phyloP scores from a whole-genome alignment of 2,888 invertebrate genomes.

The Polydesmus complanatus region DNA sequence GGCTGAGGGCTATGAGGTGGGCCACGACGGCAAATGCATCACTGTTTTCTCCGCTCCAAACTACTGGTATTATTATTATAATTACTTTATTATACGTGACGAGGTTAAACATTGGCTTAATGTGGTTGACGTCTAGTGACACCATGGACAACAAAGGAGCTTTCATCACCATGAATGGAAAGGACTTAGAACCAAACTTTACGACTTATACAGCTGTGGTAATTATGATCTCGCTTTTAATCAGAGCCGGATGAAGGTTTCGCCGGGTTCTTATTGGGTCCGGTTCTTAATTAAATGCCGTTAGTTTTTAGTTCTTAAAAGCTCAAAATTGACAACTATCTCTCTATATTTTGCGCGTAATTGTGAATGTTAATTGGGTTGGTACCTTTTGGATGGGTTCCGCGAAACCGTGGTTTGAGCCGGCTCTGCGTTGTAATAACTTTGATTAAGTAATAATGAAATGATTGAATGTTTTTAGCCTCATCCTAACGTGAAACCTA shows the following conservation, averaged over 20 bases:
- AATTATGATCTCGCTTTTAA: conserved; percentile 34
- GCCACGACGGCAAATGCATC: conserved; percentile 89
- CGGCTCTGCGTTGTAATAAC: neutral
- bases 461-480: conserved; percentile 50
- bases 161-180: conserved; percentile 86
- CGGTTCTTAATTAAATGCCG: neutral
- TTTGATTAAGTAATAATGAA: too few species aligned
- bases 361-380: neutral
- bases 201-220: conserved; percentile 90
- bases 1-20: conserved; percentile 85
- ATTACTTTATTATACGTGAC: neutral
- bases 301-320: neutral
- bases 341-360: too few species aligned
- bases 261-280: neutral
- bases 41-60: conserved; percentile 99
- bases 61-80: conserved; percentile 60
- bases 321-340: too few species aligned
- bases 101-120: neutral
- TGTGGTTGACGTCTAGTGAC: conserved; percentile 63
- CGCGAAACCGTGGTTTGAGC: neutral
- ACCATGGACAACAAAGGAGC: conserved; percentile 98
- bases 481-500: conserved; percentile 92
- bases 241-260: neutral
- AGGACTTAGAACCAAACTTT: conserved; percentile 77
- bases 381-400: neutral